phyloP scores from a whole-genome alignment of 2,113 vertebrate species.

The Potamarius usumacintae region DNA sequence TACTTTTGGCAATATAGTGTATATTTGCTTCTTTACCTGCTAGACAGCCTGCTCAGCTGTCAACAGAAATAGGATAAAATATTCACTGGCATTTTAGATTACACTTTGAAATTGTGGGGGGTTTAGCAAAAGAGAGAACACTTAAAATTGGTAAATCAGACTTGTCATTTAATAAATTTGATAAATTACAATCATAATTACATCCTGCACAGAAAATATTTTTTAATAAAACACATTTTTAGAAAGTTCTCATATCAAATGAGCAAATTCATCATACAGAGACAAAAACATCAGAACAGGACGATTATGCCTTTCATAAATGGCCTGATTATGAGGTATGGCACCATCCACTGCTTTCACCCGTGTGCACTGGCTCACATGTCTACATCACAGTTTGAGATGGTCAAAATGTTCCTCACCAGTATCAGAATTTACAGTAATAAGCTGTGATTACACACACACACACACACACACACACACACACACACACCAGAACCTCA shows the following conservation, averaged over 20 bases:
- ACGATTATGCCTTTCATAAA: neutral
- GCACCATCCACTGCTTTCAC: constrained; percentile 18
- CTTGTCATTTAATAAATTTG: constrained; percentile 72
- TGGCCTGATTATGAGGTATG: constrained; percentile 21
- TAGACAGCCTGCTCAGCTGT: neutral
- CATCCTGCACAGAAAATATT: constrained; percentile 71
- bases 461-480: constrained; percentile 6
- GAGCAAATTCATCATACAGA: constrained; percentile 50
- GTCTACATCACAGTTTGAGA: constrained; percentile 27
- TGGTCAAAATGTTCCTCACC: constrained; percentile 23
- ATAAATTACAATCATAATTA: constrained; percentile 72
- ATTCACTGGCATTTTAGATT: neutral
- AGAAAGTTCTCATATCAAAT: constrained; percentile 66
- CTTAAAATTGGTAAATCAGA: constrained; percentile 24
- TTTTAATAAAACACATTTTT: constrained; percentile 64
- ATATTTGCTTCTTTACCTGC: neutral
- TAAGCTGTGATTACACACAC: constrained; percentile 17
- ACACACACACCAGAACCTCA: constrained; percentile 31
- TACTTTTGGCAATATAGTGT: too few relatives aligned
- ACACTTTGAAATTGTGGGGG: neutral
- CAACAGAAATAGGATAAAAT: neutral
- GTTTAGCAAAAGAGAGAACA: neutral
- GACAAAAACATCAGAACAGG: constrained; percentile 40
- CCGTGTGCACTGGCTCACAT: neutral
- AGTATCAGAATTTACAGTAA: constrained; percentile 33